A percentile compares a stretch with the other conserved stretches of the same genome.
Evolutionary conservation across 2,797 vertebrate species (phyloP).

Genomic region (Acanthopagrus latus): DNA sequence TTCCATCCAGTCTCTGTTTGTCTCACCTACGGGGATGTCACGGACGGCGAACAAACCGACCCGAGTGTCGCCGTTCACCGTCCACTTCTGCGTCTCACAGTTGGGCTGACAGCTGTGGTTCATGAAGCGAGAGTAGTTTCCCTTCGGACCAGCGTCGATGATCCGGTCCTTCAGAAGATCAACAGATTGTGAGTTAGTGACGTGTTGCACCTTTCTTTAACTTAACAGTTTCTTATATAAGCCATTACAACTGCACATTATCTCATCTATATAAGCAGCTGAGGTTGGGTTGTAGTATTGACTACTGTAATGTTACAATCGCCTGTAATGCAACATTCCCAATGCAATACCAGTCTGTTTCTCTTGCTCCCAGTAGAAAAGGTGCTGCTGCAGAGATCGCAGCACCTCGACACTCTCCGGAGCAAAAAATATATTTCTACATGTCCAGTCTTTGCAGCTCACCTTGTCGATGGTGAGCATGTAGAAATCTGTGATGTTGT

Average conservation of each 20-base stretch:
- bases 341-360: slow-evolving; percentile 84
- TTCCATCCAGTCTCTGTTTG: no score
- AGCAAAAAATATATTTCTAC: slow-evolving; percentile 55
- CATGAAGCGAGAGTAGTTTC: slow-evolving; percentile 99
- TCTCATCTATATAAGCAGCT: not conserved
- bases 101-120: slow-evolving; percentile 99
- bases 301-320: slow-evolving; percentile 79
- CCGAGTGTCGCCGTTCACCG: slow-evolving; percentile 96
- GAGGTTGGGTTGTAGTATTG: slow-evolving; percentile 77
- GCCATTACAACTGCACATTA: not conserved
- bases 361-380: slow-evolving; percentile 81
- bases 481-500: slow-evolving; percentile 97
- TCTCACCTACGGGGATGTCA: slow-evolving; percentile 93
- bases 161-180: slow-evolving; percentile 90
- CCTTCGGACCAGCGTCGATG: slow-evolving; percentile 98
- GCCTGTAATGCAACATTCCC: slow-evolving; percentile 83
- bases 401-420: slow-evolving; percentile 56
- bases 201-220: not conserved
- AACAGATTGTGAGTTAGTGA: not conserved
- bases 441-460: fast-evolving
- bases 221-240: not conserved
- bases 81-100: slow-evolving; percentile 99
- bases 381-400: slow-evolving; percentile 63
- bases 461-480: slow-evolving; percentile 99
- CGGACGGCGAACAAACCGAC: slow-evolving; percentile 96